Conservation (phyloP, 2,888 invertebrate species). For the Tethea ocularis region DNA sequence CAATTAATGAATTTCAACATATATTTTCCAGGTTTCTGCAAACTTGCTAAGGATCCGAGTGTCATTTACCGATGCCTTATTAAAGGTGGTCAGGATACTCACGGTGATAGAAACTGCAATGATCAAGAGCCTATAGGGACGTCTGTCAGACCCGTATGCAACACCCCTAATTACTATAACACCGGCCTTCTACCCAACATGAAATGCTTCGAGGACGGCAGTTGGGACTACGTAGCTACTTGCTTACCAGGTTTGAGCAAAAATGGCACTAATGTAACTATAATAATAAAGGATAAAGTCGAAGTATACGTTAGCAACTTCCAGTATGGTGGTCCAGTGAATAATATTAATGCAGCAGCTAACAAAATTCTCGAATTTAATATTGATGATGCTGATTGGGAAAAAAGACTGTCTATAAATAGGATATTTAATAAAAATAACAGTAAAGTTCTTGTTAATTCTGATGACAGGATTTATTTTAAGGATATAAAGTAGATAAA, state of each 20-base stretch:
- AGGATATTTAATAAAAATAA: slow-evolving; percentile 39
- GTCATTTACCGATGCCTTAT: slow-evolving; percentile 51
- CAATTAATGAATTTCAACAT: background rate
- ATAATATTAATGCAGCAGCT: slow-evolving; percentile 11
- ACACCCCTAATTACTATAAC: slow-evolving; percentile 55
- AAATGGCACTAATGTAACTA: slow-evolving; percentile 56
- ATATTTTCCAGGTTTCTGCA: slow-evolving; percentile 48
- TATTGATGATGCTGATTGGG: slow-evolving; percentile 48
- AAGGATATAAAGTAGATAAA: slow-evolving; percentile 21
- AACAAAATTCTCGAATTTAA: slow-evolving; percentile 36
- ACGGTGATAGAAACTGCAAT: slow-evolving; percentile 43
- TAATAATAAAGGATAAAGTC: slow-evolving; percentile 51
- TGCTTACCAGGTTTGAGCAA: slow-evolving; percentile 61
- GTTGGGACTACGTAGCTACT: slow-evolving; percentile 50
- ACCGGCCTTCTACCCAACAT: slow-evolving; percentile 38
- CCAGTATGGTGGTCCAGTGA: slow-evolving; percentile 1
- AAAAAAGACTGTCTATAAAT: slow-evolving; percentile 17
- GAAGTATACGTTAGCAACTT: slow-evolving; percentile 40
- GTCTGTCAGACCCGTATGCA: slow-evolving; percentile 46
- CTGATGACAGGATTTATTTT: slow-evolving; percentile 28
- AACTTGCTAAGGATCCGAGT: slow-evolving; percentile 43
- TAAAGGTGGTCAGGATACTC: slow-evolving; percentile 15
- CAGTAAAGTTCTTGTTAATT: slow-evolving; percentile 37
- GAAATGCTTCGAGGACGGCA: slow-evolving; percentile 52
- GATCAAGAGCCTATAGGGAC: slow-evolving; percentile 50